A percentile compares a stretch with the other conserved stretches of the same genome.
These are phyloP conservation scores for Mus caroli DNA, from an alignment of 2,797 vertebrate species.

Conservation along the genomic window DNA sequence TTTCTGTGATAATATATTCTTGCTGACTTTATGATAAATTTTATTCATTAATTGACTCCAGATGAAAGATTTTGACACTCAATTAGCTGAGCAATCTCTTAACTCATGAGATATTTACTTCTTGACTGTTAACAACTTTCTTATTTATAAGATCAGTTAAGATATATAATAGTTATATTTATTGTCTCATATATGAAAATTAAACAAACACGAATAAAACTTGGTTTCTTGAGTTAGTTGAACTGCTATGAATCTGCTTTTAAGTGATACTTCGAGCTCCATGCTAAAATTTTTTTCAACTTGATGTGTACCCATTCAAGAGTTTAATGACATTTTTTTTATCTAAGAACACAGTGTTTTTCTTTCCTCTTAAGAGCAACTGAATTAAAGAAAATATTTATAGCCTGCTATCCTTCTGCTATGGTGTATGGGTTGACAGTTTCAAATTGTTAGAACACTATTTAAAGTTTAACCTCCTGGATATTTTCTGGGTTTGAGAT, in stretches of 20 bases:
- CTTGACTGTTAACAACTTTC: neutral
- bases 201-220: conserved; percentile 32
- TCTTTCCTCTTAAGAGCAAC: conserved; percentile 42
- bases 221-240: neutral
- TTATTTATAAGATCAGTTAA: conserved; percentile 7
- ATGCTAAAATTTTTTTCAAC: neutral
- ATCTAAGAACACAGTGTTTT: conserved; percentile 44
- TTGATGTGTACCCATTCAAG: neutral
- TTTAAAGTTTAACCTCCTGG: conserved; percentile 45
- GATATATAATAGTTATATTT: neutral
- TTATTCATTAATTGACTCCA: neutral
- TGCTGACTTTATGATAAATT: neutral
- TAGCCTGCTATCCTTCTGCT: conserved; percentile 57
- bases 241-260: neutral
- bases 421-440: conserved; percentile 45
- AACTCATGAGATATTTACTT: neutral
- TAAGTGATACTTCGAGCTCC: conserved; percentile 29
- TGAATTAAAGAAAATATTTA: conserved; percentile 65
- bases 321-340: conserved; percentile 26
- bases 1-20: neutral
- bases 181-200: neutral
- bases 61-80: neutral
- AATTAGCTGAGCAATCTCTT: neutral
- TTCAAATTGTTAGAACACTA: conserved; percentile 68
- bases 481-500: conserved; percentile 63